phyloP scores from a whole-genome alignment of 92 coral and sea anemone genomes.

The Epizoanthus illoricatus region DNA sequence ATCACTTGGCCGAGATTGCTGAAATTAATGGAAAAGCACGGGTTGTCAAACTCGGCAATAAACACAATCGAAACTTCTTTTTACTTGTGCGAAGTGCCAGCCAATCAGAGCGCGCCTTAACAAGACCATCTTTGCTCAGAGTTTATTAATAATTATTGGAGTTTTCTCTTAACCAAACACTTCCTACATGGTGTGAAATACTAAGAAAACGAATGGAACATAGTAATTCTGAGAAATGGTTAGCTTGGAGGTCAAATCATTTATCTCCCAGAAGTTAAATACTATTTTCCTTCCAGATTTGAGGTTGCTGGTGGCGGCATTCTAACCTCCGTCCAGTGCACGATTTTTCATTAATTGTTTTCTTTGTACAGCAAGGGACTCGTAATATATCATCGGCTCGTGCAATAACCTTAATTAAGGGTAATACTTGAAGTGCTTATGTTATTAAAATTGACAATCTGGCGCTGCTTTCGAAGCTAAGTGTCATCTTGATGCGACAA shows the following conservation, averaged over 20 bases:
- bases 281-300: conserved; percentile 40
- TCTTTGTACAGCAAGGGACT: conserved; percentile 57
- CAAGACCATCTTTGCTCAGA: conserved; percentile 75
- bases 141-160: conserved; percentile 76
- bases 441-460: conserved; percentile 79
- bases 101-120: conserved; percentile 74
- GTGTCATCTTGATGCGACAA: conserved; percentile 48
- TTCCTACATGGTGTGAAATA: conserved; percentile 77
- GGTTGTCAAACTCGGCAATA: conserved; percentile 79
- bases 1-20: conserved; percentile 59
- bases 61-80: conserved; percentile 68
- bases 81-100: conserved; percentile 67
- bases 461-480: conserved; percentile 67
- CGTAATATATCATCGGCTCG: conserved; percentile 68
- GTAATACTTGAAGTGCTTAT: conserved; percentile 78
- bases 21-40: conserved; percentile 74
- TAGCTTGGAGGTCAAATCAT: conserved; percentile 71
- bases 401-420: conserved; percentile 84
- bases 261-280: conserved; percentile 46
- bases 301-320: conserved; percentile 23
- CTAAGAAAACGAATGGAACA: conserved; percentile 74
- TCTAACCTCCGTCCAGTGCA: conserved; percentile 42
- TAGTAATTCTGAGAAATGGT: conserved; percentile 51
- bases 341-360: conserved; percentile 57
- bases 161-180: conserved; percentile 79